Conservation (phyloP, 2,888 invertebrate species). For the Theretra japonica region DNA sequence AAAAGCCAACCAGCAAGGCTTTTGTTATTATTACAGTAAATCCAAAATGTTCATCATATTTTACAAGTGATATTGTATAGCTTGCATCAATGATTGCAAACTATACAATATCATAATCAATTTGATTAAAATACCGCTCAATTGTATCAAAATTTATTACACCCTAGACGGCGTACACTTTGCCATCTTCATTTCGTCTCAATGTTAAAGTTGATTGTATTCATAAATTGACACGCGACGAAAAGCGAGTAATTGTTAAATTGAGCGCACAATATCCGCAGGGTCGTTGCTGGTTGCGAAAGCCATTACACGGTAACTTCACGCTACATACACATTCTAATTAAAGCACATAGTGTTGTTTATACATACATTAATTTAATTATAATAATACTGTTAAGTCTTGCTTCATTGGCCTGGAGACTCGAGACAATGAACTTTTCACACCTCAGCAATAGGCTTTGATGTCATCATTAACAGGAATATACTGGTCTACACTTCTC, state of each 20-base stretch:
- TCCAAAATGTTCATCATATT: too few relatives aligned
- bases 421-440: too few relatives aligned
- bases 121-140: too few relatives aligned
- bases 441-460: too few relatives aligned
- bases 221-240: slow-evolving; percentile 10
- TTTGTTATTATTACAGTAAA: too few relatives aligned
- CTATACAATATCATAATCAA: too few relatives aligned
- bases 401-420: neutral
- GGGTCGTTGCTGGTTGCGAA: slow-evolving; percentile 15
- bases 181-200: neutral
- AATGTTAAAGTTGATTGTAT: neutral
- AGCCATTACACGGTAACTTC: slow-evolving; percentile 21
- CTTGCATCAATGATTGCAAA: too few relatives aligned
- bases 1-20: too few relatives aligned
- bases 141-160: too few relatives aligned
- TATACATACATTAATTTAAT: neutral
- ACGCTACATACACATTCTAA: neutral
- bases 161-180: neutral
- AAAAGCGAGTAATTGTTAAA: slow-evolving; percentile 18
- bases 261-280: slow-evolving; percentile 11
- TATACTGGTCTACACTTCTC: too few relatives aligned
- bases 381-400: neutral
- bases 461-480: too few relatives aligned
- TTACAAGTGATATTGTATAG: too few relatives aligned
- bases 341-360: slow-evolving; percentile 3